Evolutionary conservation across 2,888 invertebrate genomes (phyloP), one percentile per base, ranked within the genome.

Genomic region (Nomada fabriciana): DNA sequence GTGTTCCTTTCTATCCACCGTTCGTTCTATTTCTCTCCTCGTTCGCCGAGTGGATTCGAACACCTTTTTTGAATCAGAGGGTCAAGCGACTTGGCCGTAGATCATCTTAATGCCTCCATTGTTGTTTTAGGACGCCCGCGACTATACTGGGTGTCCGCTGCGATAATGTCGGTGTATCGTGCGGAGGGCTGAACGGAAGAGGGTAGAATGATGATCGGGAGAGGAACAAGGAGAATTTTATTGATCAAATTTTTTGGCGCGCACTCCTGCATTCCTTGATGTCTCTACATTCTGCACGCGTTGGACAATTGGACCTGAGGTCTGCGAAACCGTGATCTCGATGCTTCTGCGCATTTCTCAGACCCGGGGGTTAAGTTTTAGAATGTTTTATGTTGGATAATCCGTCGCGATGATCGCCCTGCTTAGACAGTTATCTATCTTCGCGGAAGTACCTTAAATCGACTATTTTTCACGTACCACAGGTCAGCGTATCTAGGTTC

Each of bases 51-150:
- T 89, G 90, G 91, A 92, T 92, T 93, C 92, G 91, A 93, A 93
- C 92, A 93, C 93, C 93, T 93, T 93, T 92, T 92, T 92, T 91
- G 92, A 93, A 92, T 92, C 91, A 91, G 91, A 91, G 93, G 93
- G 93, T 93, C 93, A 93, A 93, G 92, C 92, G 91, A 92, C 91
- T 91, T 89, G 91, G 91, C 91, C 91, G 93, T 93, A 93, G 92
- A 93, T 93, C 93, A 93, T 93, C 93, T 93, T 93, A 93, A 93
- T 93, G 92, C 93, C 91, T 92, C 93, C 93, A 93, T 93, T 93
- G 93, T 93, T 93, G 92, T 93, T 93, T 93, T 93, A 93, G 93
- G 93, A 92, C 91, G 91, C 89, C 89, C 89, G 88, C 89, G 90
- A 89, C 88, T 91, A 90, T 91, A 91, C 91, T 87, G 90, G 90